Evolutionary conservation across 2,113 vertebrate species (phyloP).

Genomic region (Nothobranchius furzeri): DNA sequence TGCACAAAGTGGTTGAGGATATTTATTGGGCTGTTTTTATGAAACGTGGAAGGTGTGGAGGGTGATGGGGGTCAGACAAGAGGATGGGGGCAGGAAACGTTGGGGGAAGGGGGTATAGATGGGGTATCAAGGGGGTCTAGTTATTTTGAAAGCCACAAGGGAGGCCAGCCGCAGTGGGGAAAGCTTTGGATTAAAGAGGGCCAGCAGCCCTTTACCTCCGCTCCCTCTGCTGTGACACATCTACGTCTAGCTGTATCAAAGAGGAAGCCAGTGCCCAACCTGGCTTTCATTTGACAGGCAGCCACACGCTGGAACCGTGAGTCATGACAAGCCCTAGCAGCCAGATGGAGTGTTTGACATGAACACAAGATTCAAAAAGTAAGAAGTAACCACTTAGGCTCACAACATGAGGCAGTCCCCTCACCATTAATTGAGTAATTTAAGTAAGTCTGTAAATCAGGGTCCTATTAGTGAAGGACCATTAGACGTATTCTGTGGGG

Average conservation of each 20-base stretch:
- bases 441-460: constrained; percentile 59
- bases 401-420: constrained; percentile 37
- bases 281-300: constrained; percentile 61
- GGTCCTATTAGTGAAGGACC: constrained; percentile 34
- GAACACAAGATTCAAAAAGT: not conserved
- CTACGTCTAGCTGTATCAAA: constrained; percentile 48
- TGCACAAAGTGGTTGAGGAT: constrained; percentile 48
- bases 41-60: constrained; percentile 59
- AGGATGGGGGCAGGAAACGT: constrained; percentile 65
- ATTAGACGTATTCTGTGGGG: constrained; percentile 36
- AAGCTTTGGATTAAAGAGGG: constrained; percentile 73
- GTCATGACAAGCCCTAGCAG: constrained; percentile 19
- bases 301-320: constrained; percentile 24
- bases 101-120: constrained; percentile 41
- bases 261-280: constrained; percentile 37
- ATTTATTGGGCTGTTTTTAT: constrained; percentile 73
- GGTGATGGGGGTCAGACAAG: constrained; percentile 56
- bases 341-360: constrained; percentile 29
- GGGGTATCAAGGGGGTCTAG: constrained; percentile 55
- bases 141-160: constrained; percentile 74
- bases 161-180: constrained; percentile 71
- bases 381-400: constrained; percentile 27
- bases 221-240: constrained; percentile 53
- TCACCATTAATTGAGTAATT: constrained; percentile 65
- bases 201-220: constrained; percentile 56